phyloP scores from a whole-genome alignment of 2,797 vertebrate species.

The Phataginus tetradactyla region DNA sequence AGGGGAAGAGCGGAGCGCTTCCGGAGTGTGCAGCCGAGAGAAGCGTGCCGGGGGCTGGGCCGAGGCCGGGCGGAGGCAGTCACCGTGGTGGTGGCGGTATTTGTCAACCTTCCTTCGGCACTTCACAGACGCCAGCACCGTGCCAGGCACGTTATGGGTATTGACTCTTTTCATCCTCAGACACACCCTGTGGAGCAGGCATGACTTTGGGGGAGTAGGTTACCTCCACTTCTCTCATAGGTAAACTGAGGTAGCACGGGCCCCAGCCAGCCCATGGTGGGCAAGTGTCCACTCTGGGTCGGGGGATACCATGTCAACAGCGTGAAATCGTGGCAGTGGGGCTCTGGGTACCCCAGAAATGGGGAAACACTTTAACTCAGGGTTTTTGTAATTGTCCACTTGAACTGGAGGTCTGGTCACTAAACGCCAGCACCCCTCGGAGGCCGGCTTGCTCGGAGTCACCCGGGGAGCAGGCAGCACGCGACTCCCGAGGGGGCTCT shows the following conservation, averaged over 20 bases:
- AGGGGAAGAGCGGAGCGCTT: background rate
- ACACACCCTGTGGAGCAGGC: no score
- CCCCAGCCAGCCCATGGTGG: fast-evolving
- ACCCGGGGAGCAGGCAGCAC: background rate
- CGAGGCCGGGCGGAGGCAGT: fast-evolving
- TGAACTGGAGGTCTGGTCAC: background rate
- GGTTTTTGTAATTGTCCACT: background rate
- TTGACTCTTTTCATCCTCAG: background rate
- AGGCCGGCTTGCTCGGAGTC: background rate
- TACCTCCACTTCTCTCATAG: background rate
- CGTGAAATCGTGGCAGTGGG: background rate
- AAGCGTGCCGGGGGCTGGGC: no score
- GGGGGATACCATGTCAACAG: fast-evolving
- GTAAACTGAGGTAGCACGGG: fast-evolving
- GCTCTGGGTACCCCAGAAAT: background rate
- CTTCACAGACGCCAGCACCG: no score
- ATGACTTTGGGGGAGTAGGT: background rate
- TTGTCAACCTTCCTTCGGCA: background rate
- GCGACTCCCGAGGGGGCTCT: no score
- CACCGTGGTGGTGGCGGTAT: fast-evolving
- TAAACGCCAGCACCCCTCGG: background rate
- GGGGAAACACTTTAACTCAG: background rate
- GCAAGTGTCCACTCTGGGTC: background rate
- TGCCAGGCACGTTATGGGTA: fast-evolving
- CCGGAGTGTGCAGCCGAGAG: no score